phyloP scores from a whole-genome alignment of 2,797 vertebrate genomes.

The Pantherophis alleghaniensis region DNA sequence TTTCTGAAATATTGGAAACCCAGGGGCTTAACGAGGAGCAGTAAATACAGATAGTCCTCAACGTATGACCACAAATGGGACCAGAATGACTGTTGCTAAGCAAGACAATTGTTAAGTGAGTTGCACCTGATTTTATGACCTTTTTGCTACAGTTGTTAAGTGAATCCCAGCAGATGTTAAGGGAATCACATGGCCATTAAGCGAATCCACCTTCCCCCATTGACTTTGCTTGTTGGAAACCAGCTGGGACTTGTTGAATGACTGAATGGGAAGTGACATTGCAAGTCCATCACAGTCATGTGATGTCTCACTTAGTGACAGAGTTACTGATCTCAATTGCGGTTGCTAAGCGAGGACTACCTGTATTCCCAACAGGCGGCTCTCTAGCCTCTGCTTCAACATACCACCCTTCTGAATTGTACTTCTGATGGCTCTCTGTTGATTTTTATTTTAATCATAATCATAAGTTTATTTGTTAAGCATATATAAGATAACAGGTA shows the following conservation, averaged over 20 bases:
- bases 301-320: background rate
- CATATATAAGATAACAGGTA: too few relatives aligned
- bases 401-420: background rate
- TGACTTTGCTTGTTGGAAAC: background rate
- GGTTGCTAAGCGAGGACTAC: background rate
- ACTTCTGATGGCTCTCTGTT: background rate
- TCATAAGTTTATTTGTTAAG: too few relatives aligned
- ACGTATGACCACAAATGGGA: background rate
- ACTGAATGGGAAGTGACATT: background rate
- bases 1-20: background rate
- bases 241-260: background rate
- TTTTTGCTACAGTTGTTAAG: background rate
- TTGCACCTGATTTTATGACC: background rate
- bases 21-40: background rate
- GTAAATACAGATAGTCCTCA: background rate
- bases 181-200: background rate
- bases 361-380: background rate
- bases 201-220: background rate
- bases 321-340: background rate
- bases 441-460: background rate
- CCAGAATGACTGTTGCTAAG: background rate
- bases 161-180: background rate
- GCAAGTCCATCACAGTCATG: background rate
- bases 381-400: background rate
- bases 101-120: background rate